Base-by-base conservation (phyloP, 2,888 invertebrate species). In the Adelphocoris suturalis region DNA sequence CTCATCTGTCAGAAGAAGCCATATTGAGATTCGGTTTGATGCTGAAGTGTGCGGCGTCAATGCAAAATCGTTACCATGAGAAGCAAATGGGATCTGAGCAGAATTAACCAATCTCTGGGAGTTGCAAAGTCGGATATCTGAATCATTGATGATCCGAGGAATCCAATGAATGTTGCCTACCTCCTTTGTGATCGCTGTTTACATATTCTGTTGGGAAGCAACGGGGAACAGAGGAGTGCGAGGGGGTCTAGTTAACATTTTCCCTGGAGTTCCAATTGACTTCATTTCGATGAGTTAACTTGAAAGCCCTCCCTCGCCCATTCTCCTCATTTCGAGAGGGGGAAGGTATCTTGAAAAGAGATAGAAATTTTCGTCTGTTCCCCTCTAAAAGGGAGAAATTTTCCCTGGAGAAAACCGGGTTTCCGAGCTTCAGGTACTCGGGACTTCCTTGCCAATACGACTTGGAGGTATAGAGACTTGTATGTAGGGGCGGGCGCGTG, bases 401-500 rank as follows among this genome's bases (percentile, higher is more conserved):
- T 78, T 78, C 68, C 23, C 68, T 68, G 9, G 68, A 23, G 27
- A 27, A 23, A 68, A 68, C 23, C 78, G 78, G 78, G 46, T 16
- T 78, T 47, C 14, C 28, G 80, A 12, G 80, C 23, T 11, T 19
- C 2, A 23, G 52, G 82, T 68, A 27, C 27, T 13, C 27, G 80
- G 37, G 47, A 82, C 48, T 82, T 52, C 82, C 23, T 52, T 52
- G 27, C 82, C 52, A 27, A 82, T 23, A 9, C 16, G 27, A 48
- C 14, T 14, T 48, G 0, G 82, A 52, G 82, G 82, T 82, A 47
- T 37, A 86, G 81, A 81, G 89, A 89, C 82, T 78, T 76, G 82
- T 78, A 86, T 75, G 90, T 61, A 37, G 89, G 89, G 57, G 75
- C 61, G 90, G 89, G 87, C 87, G 90, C 91, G 89, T 47, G 89